Evolutionary conservation across 2,113 vertebrate genomes (phyloP), one percentile per base, ranked within the genome.

Genomic region (Caranx ignobilis): DNA sequence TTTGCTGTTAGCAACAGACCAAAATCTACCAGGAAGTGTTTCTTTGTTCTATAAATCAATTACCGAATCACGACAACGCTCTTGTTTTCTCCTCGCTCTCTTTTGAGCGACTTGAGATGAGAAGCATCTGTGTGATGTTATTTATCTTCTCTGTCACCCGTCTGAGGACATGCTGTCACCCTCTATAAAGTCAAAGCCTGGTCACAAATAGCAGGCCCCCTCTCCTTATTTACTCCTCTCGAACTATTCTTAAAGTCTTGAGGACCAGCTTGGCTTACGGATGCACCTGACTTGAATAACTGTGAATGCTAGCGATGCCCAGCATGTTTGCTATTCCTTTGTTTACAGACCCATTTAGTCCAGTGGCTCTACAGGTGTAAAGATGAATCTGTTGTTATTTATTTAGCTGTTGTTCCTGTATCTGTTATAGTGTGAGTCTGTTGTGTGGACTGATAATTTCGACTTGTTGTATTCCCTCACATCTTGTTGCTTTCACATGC

Each of bases 381-480:
- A n/a, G 32, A 64, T 19, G 2, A 52, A 54, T 41, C 15, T 15
- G n/a, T 71, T 45, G 39, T 18, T 35, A 57, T 62, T 48, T 4
- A 32, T 60, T 39, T 26, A 7, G 11, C 47, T 26, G 45, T 45
- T 55, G 35, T 71, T 15, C n/a, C 12, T 56, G 37, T 5, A 37
- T 37, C 37, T 9, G 39, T 41, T 41, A 9, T 8, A 41, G 8
- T 9, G 39, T 47, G 41, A 37, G 5, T 81, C 62, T 15, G 37
- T 47, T 37, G 19, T 43, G 21, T 26, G 39, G 41, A 67, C 39
- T 18, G 11, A 21, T 6, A 9, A 41, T 39, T 59, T 54, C 13
- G 85, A 77, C 21, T 56, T 85, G 77, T 59, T 89, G 45, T 85
- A 85, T 92, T 95, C 90, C 90, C 90, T 34, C 47, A 62, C 68